Evolutionary conservation across 2,113 vertebrate species (phyloP).

Genomic region (Hyla sarda): DNA sequence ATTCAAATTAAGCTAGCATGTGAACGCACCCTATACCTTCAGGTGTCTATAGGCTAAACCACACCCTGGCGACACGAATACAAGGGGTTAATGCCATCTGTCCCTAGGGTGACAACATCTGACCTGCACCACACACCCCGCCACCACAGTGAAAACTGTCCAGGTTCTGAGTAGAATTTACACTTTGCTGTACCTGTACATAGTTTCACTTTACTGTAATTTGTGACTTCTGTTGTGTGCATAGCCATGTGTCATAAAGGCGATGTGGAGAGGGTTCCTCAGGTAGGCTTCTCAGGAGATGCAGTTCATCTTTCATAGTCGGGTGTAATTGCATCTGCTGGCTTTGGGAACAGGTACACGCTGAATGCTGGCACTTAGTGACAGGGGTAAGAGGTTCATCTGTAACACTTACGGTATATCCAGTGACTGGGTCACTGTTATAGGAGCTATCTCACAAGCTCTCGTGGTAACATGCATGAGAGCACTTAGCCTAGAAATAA

Average conservation of each 20-base stretch:
- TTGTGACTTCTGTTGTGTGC: neutral
- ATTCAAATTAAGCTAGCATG: too few species aligned
- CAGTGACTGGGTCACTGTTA: conserved; percentile 59
- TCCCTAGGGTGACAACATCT: too few species aligned
- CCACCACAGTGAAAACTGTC: too few species aligned
- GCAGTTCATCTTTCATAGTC: conserved; percentile 56
- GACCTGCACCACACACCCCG: too few species aligned
- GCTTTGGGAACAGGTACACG: conserved; percentile 51
- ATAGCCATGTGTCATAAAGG: neutral
- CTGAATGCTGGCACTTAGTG: conserved; percentile 51
- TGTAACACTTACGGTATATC: conserved; percentile 54
- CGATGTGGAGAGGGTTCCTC: conserved; percentile 32
- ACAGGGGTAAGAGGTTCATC: conserved; percentile 56
- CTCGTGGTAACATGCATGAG: conserved; percentile 32
- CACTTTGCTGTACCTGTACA: neutral
- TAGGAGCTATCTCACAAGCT: conserved; percentile 49
- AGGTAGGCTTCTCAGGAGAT: conserved; percentile 23
- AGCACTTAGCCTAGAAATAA: conserved; percentile 51
- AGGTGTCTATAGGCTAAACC: too few species aligned
- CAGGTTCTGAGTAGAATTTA: neutral
- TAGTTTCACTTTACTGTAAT: neutral
- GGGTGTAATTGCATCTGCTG: conserved; percentile 58
- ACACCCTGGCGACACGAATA: too few species aligned
- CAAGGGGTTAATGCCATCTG: too few species aligned
- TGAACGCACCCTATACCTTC: too few species aligned